Percentiles rank a stretch among this genome's conserved stretches.
phyloP scores from a whole-genome alignment of 2,797 vertebrate species.

The Gallinago stenura region DNA sequence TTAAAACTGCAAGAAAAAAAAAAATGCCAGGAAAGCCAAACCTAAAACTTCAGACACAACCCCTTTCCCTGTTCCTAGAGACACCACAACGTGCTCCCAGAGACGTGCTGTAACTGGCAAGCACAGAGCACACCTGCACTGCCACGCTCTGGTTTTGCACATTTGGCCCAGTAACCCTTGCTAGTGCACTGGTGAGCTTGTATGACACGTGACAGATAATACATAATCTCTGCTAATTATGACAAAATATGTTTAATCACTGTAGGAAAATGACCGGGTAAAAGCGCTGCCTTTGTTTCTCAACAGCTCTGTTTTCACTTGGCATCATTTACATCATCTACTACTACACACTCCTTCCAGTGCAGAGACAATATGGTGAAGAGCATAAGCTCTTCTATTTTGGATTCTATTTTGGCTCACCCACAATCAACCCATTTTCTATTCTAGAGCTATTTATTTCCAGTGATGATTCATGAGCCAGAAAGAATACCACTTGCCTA shows the following conservation, averaged over 20 bases:
- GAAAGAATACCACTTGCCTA: slow-evolving; percentile 38
- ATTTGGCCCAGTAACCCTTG: background rate
- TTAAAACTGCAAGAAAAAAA: background rate
- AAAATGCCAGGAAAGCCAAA: background rate
- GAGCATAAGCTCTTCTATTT: slow-evolving; percentile 33
- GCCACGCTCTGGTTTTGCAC: background rate
- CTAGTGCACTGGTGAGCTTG: background rate
- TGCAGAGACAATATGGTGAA: background rate
- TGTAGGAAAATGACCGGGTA: background rate
- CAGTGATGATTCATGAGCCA: slow-evolving; percentile 34
- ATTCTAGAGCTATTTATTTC: slow-evolving; percentile 43
- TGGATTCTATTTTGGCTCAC: slow-evolving; percentile 54
- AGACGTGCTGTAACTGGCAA: background rate
- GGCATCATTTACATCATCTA: background rate
- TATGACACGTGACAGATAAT: background rate
- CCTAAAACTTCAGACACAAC: background rate
- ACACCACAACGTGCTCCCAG: rapidly evolving
- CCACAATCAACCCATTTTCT: slow-evolving; percentile 51
- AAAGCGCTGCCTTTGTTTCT: background rate
- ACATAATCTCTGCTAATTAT: background rate
- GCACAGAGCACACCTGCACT: background rate
- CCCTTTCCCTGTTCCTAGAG: background rate
- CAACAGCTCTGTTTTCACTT: background rate
- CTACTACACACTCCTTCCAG: background rate
- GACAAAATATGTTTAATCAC: background rate